Evolutionary conservation across 2,888 invertebrate genomes (phyloP).

Genomic region (Philaethria dido): DNA sequence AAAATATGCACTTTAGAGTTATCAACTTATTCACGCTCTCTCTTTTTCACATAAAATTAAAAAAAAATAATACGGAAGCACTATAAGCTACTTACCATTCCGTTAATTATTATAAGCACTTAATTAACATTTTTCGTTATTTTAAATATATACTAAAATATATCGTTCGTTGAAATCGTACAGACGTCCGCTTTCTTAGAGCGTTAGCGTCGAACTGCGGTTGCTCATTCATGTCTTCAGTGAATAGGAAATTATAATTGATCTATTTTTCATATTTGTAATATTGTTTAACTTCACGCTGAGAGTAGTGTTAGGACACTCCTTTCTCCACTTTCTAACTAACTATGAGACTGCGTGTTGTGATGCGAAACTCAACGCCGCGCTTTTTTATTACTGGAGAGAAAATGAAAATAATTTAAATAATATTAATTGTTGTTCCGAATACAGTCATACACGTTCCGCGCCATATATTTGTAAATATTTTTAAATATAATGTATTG

Average conservation of each 20-base stretch:
- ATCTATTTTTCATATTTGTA: constrained; percentile 5
- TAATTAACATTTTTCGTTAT: neutral
- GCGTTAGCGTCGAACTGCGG: constrained; percentile 19
- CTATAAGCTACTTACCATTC: neutral
- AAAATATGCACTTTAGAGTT: no score
- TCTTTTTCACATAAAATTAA: neutral
- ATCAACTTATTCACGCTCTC: no score
- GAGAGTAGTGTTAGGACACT: no score
- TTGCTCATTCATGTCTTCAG: neutral
- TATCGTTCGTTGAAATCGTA: constrained; percentile 9
- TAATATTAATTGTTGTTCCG: no score
- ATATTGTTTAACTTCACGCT: neutral
- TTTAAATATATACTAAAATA: neutral
- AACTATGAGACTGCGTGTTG: no score
- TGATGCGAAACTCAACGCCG: no score
- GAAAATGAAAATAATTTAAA: no score
- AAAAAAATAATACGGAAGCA: neutral
- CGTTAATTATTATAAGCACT: neutral
- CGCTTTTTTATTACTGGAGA: no score
- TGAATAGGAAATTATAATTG: constrained; percentile 13
- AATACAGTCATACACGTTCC: no score
- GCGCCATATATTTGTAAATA: no score
- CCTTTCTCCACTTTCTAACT: no score
- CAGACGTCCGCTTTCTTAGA: neutral
- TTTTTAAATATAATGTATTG: no score